A percentile compares a stretch with the other conserved stretches of the same genome.
These are phyloP conservation scores for Malurus alboscapulatus DNA, from an alignment of 2,113 vertebrate genomes.

Conservation along the genomic window DNA sequence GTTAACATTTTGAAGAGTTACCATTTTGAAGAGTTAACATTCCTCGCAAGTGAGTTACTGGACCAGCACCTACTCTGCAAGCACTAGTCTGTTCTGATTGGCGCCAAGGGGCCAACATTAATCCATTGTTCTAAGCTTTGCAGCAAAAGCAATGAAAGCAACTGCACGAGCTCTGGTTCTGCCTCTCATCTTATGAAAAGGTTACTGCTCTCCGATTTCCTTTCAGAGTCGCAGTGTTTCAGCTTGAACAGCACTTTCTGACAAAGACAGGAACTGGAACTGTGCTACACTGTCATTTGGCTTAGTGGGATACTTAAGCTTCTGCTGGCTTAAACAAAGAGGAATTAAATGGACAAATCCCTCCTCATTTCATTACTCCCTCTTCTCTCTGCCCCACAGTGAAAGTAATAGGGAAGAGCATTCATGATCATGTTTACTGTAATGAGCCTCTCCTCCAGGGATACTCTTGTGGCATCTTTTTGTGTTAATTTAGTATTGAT, in stretches of 20 bases:
- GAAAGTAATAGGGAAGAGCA: not conserved
- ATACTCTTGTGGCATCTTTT: not conserved
- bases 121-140: not conserved
- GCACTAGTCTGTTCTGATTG: not conserved
- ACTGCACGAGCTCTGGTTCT: not conserved
- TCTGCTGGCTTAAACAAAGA: not conserved
- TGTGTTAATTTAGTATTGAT: not conserved
- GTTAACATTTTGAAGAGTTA: not conserved
- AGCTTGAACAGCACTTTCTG: not conserved
- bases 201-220: slow-evolving; percentile 14
- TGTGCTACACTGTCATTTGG: not conserved
- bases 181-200: not conserved
- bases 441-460: not conserved
- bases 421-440: not conserved
- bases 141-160: not conserved
- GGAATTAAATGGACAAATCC: not conserved
- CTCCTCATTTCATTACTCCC: not conserved
- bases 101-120: not conserved
- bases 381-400: not conserved
- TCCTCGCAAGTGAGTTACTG: not conserved
- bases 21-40: not conserved
- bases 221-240: not conserved
- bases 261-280: not conserved
- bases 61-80: not conserved
- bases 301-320: not conserved